Conservation (phyloP, 2,888 invertebrate species). For the Diaprepes abbreviatus region DNA sequence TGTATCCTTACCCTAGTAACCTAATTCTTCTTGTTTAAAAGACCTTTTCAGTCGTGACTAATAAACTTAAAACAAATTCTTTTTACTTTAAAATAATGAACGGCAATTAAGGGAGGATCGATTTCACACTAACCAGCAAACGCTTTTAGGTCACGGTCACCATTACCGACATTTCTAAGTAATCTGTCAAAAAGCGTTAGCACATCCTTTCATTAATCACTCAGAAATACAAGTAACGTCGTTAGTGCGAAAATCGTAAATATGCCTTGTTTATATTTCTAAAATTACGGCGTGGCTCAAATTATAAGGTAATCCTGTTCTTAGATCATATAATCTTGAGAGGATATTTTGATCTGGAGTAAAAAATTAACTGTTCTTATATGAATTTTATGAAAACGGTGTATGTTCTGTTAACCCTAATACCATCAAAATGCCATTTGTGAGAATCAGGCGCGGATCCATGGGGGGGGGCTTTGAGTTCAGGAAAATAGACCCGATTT, state of each 20-base stretch:
- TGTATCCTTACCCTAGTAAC: background rate
- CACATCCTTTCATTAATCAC: slow-evolving; percentile 12
- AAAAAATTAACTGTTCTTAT: too few species aligned
- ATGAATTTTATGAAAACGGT: too few species aligned
- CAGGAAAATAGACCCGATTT: too few species aligned
- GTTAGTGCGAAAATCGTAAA: background rate
- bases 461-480: too few species aligned
- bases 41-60: background rate
- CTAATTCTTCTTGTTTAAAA: background rate
- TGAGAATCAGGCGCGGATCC: too few species aligned
- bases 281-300: too few species aligned
- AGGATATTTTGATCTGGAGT: too few species aligned
- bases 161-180: slow-evolving; percentile 7
- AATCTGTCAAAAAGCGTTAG: slow-evolving; percentile 10
- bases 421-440: too few species aligned
- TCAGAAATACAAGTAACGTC: background rate
- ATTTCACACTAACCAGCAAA: slow-evolving; percentile 11
- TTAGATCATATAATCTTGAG: too few species aligned
- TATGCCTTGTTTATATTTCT: background rate
- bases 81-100: slow-evolving; percentile 1
- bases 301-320: too few species aligned
- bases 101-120: slow-evolving; percentile 6
- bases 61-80: background rate
- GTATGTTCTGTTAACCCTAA: too few species aligned
- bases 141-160: slow-evolving; percentile 10